Conservation (phyloP, 2,888 invertebrate genomes). For the Temnothorax rugatulus region DNA sequence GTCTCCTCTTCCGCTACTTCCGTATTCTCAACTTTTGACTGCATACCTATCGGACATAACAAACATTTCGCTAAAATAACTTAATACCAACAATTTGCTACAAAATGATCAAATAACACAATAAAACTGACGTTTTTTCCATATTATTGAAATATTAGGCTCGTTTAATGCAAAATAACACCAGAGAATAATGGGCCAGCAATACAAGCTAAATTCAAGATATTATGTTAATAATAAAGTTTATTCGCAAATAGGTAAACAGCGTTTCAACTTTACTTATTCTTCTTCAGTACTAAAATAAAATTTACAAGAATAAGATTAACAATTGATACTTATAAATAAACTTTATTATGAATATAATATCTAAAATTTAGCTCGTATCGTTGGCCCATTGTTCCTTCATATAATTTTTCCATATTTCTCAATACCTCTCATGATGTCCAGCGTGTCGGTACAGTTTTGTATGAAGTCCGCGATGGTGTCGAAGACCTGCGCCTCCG, state of each 20-base stretch:
- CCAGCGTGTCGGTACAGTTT: conserved; percentile 89
- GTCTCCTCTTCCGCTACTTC: conserved; percentile 81
- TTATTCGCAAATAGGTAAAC: no score
- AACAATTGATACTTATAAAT: no score
- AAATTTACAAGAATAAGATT: no score
- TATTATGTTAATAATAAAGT: no score
- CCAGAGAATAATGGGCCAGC: no score
- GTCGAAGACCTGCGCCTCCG: conserved; percentile 87
- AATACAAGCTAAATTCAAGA: no score
- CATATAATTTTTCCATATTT: neutral
- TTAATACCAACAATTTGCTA: neutral
- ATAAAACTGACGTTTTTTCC: neutral
- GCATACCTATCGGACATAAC: conserved; percentile 78
- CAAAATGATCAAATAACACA: neutral
- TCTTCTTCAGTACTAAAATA: no score
- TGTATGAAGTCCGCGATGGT: conserved; percentile 89
- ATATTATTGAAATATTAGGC: neutral
- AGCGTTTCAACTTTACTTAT: no score
- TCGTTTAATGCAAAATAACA: no score
- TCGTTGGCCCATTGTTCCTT: no score
- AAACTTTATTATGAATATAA: no score
- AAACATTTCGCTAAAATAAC: neutral
- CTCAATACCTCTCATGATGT: conserved; percentile 84
- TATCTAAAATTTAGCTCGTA: no score
- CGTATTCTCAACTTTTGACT: conserved; percentile 82